Evolutionary conservation across 2,113 vertebrate species (phyloP), one percentile per base, ranked within the genome.

Genomic region (Etheostoma spectabile): DNA sequence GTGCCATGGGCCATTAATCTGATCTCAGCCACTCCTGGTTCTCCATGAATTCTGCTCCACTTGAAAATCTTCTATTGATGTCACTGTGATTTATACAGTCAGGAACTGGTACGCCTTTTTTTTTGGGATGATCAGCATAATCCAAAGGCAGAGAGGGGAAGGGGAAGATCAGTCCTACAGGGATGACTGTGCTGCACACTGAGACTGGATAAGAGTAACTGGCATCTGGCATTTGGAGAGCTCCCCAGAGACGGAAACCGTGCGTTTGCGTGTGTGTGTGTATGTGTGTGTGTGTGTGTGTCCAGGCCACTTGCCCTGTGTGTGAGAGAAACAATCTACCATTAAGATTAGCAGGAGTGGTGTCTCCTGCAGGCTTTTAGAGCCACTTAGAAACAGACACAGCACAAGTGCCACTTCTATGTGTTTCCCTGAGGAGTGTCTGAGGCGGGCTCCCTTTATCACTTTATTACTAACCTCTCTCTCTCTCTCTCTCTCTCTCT

Each of bases 351-450:
- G 79, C 68, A 48, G 70, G 60, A 72, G 84, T 46, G 55, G 67
- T 49, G 71, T 82, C 70, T 83, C 4, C 70, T 49, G 49, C 74
- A 82, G 63, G 89, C 85, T 91, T 90, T 91, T 86, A 91, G 74
- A 88, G 71, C 66, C 87, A 90, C 89, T 92, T 87, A 78, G 72
- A 70, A 62, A 6, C 51, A 74, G 72, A 82, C 63, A 68, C 65
- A 80, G 73, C 72, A 67, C 33, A 78, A 82, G 79, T 64, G 63
- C 46, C 35, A 53, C 72, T 79, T 79, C 79, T 61, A 85, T 81
- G 75, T 24, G 14, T 68, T 87, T 77, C 83, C 85, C 87, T 2
- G 61, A 85, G 80, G 85, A 90, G 56, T 13, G 55, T 82, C 78
- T 64, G 77, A 83, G 63, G 78, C 48, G 59, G 55, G 45, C 79